Conservation (phyloP, 2,797 vertebrate genomes). For the Vespertilio murinus region DNA sequence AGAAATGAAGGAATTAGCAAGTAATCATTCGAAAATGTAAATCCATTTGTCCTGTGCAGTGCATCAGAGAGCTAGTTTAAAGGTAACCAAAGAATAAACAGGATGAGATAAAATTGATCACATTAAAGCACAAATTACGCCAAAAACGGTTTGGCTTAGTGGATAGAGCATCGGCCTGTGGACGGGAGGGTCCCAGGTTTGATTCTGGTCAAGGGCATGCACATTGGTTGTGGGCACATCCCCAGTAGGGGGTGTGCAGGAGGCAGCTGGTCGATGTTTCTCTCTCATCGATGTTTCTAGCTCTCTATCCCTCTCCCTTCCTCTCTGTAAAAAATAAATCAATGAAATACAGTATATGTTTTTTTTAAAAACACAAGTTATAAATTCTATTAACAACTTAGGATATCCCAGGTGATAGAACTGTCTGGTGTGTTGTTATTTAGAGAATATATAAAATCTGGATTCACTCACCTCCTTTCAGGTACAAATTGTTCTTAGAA, state of each 20-base stretch:
- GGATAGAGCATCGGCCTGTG: too few species aligned
- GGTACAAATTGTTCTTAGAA: neutral
- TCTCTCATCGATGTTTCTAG: too few species aligned
- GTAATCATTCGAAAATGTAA: neutral
- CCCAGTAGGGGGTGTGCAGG: too few species aligned
- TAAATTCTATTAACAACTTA: neutral
- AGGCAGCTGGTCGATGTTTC: too few species aligned
- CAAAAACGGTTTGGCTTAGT: too few species aligned
- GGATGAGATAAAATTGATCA: neutral
- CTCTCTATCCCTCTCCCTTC: too few species aligned
- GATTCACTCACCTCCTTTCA: neutral
- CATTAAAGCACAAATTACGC: neutral
- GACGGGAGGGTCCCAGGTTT: too few species aligned
- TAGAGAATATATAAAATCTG: neutral
- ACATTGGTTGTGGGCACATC: too few species aligned
- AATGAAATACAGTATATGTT: too few species aligned
- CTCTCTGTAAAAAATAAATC: too few species aligned
- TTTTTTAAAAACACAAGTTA: conserved; percentile 9
- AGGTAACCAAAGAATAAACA: neutral
- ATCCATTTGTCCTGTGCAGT: neutral
- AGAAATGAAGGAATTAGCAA: neutral
- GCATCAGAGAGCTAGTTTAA: neutral
- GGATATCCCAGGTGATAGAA: neutral
- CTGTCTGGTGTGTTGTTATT: neutral
- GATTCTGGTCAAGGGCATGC: too few species aligned